Base-by-base conservation (phyloP, 2,797 vertebrate species). In the Molossus molossus region DNA sequence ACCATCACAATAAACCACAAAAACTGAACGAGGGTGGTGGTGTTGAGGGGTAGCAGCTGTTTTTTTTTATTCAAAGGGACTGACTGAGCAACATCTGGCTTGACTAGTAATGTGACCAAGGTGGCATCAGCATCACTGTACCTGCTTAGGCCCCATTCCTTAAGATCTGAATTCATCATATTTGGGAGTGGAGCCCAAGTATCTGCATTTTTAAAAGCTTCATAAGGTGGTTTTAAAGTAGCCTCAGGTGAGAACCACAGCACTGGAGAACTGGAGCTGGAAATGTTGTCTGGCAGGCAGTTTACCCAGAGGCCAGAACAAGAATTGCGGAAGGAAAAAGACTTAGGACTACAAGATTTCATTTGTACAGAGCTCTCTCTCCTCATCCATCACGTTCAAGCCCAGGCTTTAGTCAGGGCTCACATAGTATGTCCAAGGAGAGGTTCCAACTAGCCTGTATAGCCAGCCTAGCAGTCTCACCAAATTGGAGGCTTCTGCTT, bases 391-490 rank as follows among this genome's bases (percentile, higher is more conserved):
- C 12, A 76, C 1, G 55, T 7, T 45, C 45, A 9, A 83, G 90
- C 62, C 50, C 69, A 65, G 29, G 79, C 94, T 81, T 85, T 21
- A 67, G 79, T 87, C 89, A 94, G 88, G 85, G 93, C 21, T 93
- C 27, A 37, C 0, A 60, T 4, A 55, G 45, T 20, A 25, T 14
- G 29, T 75, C 67, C 62, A 53, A 79, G n/a, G 62, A 72, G 9
- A 82, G 37, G n/a, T 1, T 62, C 29, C 75, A 60, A 76, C 17
- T 48, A 33, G 64, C 33, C 29, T 23, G 64, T 11, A 20, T 1
- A 73, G 33, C 9, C 64, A 73, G 40, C 20, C 40, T 25, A 40
- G 40, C 0, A 2, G n/a, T 25, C 18, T 94, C 18, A 58, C 50
- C 53, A 45, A 33, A 57, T 4, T 20, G 14, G 11, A 33, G 55